Percentiles rank a stretch among this genome's conserved stretches.
These are phyloP conservation scores for Chiridota heheva DNA, from an alignment of 35 echinoderm and acorn worm species.

Conservation along the genomic window DNA sequence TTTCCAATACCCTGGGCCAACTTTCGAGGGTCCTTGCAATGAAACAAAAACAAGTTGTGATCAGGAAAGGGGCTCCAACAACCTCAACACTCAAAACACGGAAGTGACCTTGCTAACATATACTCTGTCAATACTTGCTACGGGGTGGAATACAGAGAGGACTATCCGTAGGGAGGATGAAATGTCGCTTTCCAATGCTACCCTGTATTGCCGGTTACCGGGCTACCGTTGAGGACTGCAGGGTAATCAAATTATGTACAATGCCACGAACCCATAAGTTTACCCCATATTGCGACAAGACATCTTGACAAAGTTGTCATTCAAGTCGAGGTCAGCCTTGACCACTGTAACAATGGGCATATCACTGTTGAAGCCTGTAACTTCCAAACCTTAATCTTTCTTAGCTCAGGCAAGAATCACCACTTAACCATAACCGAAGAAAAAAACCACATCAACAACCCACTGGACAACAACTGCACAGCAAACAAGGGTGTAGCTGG, in stretches of 20 bases:
- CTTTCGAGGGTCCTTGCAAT: too few relatives aligned
- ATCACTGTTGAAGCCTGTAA: neutral
- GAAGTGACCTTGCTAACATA: too few relatives aligned
- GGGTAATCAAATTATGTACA: constrained; percentile 9
- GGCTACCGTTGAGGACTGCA: constrained; percentile 15
- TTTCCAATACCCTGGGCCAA: too few relatives aligned
- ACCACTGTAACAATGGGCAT: constrained; percentile 23
- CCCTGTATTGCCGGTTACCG: constrained; percentile 20
- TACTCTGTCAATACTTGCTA: too few relatives aligned
- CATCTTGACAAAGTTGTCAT: constrained; percentile 29
- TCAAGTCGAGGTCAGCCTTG: constrained; percentile 7
- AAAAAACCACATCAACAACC: constrained; percentile 1
- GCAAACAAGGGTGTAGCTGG: constrained; percentile 11
- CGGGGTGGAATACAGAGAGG: too few relatives aligned
- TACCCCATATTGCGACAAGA: neutral
- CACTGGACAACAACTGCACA: neutral
- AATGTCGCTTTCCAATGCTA: neutral
- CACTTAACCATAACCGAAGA: neutral
- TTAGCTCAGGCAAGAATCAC: constrained; percentile 1
- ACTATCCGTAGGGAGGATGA: neutral
- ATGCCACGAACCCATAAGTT: neutral
- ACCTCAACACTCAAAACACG: too few relatives aligned
- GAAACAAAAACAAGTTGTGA: too few relatives aligned
- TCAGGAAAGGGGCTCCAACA: too few relatives aligned
- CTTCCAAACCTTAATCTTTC: neutral